A percentile compares a stretch with the other conserved stretches of the same genome.
These are phyloP conservation scores for Drosophila quadrilineata DNA, from an alignment of 1,140 invertebrate genomes.

Conservation along the genomic window DNA sequence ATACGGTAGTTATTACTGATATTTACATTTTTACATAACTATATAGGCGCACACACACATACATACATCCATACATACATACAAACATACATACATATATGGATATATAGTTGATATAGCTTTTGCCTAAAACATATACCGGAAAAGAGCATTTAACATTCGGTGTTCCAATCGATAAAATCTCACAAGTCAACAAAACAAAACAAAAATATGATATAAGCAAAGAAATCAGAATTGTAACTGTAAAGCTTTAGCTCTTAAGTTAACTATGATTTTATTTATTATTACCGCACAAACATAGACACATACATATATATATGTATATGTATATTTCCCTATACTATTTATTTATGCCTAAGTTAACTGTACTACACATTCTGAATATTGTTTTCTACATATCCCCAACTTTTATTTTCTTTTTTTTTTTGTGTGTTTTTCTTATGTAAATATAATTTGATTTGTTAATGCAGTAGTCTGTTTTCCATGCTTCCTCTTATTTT, in stretches of 20 bases:
- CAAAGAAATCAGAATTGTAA: no score
- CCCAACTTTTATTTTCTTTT: background rate
- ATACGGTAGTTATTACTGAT: no score
- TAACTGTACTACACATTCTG: no score
- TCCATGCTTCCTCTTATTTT: conserved; percentile 38
- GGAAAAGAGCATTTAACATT: conserved; percentile 38
- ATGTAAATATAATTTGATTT: conserved; percentile 76
- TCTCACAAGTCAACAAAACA: background rate
- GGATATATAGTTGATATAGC: background rate
- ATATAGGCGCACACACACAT: no score
- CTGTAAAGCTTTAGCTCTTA: conserved; percentile 4
- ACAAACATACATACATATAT: background rate
- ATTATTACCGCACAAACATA: background rate
- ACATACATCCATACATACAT: background rate
- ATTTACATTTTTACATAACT: no score
- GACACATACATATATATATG: background rate
- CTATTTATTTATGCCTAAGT: background rate
- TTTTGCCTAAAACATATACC: conserved; percentile 15
- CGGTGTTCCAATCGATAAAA: conserved; percentile 27
- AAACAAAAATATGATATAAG: background rate
- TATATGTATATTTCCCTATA: conserved; percentile 4
- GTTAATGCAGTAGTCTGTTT: conserved; percentile 59
- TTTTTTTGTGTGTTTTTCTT: conserved; percentile 34
- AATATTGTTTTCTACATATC: conserved; percentile 18
- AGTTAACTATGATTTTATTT: background rate